phyloP scores from a whole-genome alignment of 2,797 vertebrate genomes.

The Ctenochaetus hawaiiensis region DNA sequence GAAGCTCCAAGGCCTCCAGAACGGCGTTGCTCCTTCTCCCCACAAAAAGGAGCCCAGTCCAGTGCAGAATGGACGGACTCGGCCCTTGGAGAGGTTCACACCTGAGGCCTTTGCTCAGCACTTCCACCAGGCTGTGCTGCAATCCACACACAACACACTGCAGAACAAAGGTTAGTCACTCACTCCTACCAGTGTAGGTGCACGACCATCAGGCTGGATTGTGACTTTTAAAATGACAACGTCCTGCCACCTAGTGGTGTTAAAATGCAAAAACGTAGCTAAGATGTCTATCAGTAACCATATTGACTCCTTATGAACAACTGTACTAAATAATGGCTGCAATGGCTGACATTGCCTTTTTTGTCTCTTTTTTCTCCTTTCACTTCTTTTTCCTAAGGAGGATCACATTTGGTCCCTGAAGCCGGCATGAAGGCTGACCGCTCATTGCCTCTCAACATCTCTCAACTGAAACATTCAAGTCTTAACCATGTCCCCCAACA shows the following conservation, averaged over 20 bases:
- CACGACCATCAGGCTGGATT: neutral
- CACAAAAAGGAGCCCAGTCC: slow-evolving; percentile 85
- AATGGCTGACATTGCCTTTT: slow-evolving; percentile 16
- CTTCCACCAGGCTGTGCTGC: slow-evolving; percentile 94
- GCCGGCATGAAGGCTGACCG: slow-evolving; percentile 77
- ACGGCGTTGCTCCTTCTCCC: slow-evolving; percentile 76
- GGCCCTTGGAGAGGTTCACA: slow-evolving; percentile 90
- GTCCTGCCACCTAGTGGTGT: slow-evolving; percentile 71
- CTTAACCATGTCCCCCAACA: slow-evolving; percentile 55
- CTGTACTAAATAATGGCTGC: neutral
- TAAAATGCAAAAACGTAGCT: neutral
- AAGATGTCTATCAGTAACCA: neutral
- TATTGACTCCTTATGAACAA: neutral
- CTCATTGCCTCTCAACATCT: slow-evolving; percentile 86
- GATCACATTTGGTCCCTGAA: slow-evolving; percentile 72
- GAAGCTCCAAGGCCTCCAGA: slow-evolving; percentile 86
- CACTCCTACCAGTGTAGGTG: neutral
- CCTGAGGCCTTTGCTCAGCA: slow-evolving; percentile 93
- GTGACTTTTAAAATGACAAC: slow-evolving; percentile 1
- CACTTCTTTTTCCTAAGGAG: slow-evolving; percentile 40
- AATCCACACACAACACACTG: slow-evolving; percentile 91
- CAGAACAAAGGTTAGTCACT: slow-evolving; percentile 89
- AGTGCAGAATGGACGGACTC: slow-evolving; percentile 87
- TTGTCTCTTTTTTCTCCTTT: slow-evolving; percentile 25
- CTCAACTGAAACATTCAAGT: slow-evolving; percentile 83